Evolutionary conservation across 2,113 vertebrate species (phyloP).

Genomic region (Bujurquina vittata): DNA sequence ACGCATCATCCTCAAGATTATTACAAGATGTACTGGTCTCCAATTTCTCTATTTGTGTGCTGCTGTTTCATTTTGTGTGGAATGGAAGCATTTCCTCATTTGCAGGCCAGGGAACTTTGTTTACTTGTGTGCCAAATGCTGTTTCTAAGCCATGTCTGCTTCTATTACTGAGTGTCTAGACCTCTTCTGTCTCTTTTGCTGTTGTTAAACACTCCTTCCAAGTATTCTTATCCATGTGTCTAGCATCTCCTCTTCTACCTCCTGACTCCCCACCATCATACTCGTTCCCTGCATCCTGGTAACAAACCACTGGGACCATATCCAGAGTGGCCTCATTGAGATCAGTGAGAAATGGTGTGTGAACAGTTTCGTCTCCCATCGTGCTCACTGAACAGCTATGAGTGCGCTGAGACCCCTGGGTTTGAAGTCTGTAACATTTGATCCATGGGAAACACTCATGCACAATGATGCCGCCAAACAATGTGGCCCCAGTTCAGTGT

Average conservation of each 20-base stretch:
- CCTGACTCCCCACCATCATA: neutral
- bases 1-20: neutral
- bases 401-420: constrained; percentile 69
- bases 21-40: neutral
- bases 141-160: neutral
- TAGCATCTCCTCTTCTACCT: constrained; percentile 3
- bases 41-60: neutral
- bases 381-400: constrained; percentile 62
- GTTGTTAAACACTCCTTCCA: neutral
- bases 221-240: neutral
- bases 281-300: constrained; percentile 5
- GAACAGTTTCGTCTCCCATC: constrained; percentile 65
- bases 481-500: constrained; percentile 70
- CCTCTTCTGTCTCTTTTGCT: constrained; percentile 11
- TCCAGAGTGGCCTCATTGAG: constrained; percentile 59
- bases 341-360: constrained; percentile 55
- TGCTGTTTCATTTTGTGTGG: neutral
- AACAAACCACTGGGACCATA: constrained; percentile 15
- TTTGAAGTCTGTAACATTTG: constrained; percentile 73
- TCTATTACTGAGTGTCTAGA: constrained; percentile 22
- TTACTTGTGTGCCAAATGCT: constrained; percentile 19
- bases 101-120: neutral
- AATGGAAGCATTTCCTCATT: neutral
- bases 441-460: constrained; percentile 78
- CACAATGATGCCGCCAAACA: constrained; percentile 74